Conservation (phyloP, 92 coral and sea anemone species). For the Pocillopora meandrina region DNA sequence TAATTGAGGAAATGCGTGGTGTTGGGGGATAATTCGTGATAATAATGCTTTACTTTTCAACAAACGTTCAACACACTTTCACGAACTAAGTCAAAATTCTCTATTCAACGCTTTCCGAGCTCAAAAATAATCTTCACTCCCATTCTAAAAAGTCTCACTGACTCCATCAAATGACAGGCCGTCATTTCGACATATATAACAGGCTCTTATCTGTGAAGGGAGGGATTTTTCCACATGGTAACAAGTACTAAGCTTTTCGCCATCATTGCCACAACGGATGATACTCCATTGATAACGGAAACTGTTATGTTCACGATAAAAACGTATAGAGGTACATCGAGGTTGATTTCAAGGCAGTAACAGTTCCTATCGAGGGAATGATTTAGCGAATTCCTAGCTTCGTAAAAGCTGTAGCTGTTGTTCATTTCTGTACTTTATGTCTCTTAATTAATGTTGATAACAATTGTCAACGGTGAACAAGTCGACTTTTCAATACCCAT, state of each 20-base stretch:
- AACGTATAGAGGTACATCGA: slow-evolving; percentile 7
- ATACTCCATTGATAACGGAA: background rate
- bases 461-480: background rate
- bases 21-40: too few relatives aligned
- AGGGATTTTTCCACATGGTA: background rate
- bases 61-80: too few relatives aligned
- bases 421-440: background rate
- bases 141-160: too few relatives aligned
- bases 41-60: too few relatives aligned
- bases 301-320: background rate
- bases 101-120: too few relatives aligned
- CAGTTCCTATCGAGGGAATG: background rate
- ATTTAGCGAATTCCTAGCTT: background rate
- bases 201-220: background rate
- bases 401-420: background rate
- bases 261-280: background rate
- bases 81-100: too few relatives aligned
- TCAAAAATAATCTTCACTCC: too few relatives aligned
- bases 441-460: background rate
- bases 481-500: background rate
- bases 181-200: too few relatives aligned
- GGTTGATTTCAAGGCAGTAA: background rate
- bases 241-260: slow-evolving; percentile 1
- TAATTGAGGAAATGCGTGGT: too few relatives aligned
- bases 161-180: too few relatives aligned